Evolutionary conservation across 2,888 invertebrate genomes (phyloP), one percentile per base, ranked within the genome.

Genomic region (Paralinhomoeus sp.): DNA sequence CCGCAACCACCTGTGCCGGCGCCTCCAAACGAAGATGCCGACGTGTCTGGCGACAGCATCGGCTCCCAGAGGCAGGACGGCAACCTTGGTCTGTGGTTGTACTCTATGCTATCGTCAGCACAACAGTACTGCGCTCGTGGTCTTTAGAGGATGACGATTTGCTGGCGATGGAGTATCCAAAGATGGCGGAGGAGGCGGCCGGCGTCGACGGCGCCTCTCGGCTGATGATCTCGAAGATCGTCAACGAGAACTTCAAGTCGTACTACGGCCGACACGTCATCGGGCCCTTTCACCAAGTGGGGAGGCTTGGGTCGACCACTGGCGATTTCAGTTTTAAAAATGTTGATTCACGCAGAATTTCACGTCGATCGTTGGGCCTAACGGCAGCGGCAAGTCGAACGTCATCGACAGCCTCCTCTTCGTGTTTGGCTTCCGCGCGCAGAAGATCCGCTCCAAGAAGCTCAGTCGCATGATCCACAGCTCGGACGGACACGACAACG

Each of bases 391-490:
- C 0, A 97, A 99, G 63, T 89, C 89, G 55, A 97, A 99, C 64
- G 87, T 93, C 0, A 97, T 97, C 54, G 97, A 99, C 66, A 84
- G 97, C 0, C 82, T 97, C 80, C 69, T 99, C 50, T 97, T 99
- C 70, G 97, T 99, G 1, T 97, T 97, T 69, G 97, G 97, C 1
- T 93, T 84, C 62, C 72, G 91, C 55, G 87, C 93, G 0, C 75
- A 77, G 39, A 91, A 87, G 67, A 87, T 97, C 49, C 74, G 97
- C 23, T 83, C 87, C 0, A 91, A 91, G 67, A 97, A 93, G 62
- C 72, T 97, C 21, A 47, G 49, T 18, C 53, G 48, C 20, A 67
- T 99, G 2, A 75, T 99, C 46, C 97, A 99, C 62, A 82, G 82
- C 45, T 91, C 91, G 0, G 78, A 77, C 51, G 71, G 75, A 44